phyloP scores from a whole-genome alignment of 1,140 invertebrate genomes.

The Schlechtendalia chinensis region DNA sequence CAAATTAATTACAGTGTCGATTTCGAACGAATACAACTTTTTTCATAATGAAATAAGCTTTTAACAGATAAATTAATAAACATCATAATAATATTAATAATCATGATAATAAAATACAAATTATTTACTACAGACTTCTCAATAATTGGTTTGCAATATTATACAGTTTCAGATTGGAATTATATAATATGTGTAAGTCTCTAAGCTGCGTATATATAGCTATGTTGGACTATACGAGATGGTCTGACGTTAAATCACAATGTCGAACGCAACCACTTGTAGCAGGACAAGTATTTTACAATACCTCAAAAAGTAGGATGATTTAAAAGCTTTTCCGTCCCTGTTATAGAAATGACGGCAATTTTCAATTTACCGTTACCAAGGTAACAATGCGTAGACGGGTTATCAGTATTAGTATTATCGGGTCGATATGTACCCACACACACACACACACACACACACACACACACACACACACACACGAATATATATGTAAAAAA shows the following conservation, averaged over 20 bases:
- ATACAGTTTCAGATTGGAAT: not conserved
- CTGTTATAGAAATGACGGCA: slow-evolving; percentile 41
- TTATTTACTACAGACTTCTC: not conserved
- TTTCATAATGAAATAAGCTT: not conserved
- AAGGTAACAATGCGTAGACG: slow-evolving; percentile 42
- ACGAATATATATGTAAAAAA: not conserved
- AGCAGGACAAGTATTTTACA: slow-evolving; percentile 11
- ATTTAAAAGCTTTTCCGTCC: slow-evolving; percentile 48
- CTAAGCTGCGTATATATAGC: not conserved
- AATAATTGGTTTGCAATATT: not conserved
- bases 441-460: too few relatives aligned
- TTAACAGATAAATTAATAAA: not conserved
- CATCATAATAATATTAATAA: not conserved
- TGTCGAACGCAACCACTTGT: slow-evolving; percentile 20
- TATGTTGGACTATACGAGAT: not conserved
- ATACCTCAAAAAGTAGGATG: slow-evolving; percentile 13
- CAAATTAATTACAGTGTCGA: not conserved
- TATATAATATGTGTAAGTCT: not conserved
- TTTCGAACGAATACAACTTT: not conserved
- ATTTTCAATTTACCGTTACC: slow-evolving; percentile 47
- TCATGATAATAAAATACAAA: not conserved
- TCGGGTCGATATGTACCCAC: slow-evolving; percentile 7
- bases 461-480: too few relatives aligned
- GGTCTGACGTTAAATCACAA: slow-evolving; percentile 1
- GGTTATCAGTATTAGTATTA: slow-evolving; percentile 45